Base-by-base conservation (phyloP, 2,797 vertebrate genomes). In the Gadopsis bispinosus region DNA sequence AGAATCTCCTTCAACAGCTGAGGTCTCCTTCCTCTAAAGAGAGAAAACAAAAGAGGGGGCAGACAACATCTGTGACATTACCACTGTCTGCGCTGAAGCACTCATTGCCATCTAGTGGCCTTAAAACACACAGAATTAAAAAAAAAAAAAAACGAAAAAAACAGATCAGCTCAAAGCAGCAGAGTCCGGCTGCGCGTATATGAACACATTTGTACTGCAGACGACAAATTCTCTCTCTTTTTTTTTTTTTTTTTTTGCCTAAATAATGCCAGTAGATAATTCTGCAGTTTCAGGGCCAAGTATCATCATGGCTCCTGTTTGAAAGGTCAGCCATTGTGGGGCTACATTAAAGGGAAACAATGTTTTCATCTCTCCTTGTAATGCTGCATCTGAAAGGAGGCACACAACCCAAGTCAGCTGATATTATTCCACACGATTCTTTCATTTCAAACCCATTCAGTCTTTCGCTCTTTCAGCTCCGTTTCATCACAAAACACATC, bases 1-100 rank as follows among this genome's bases (percentile, higher is more conserved):
- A 93, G 94, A 94, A 93, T 94, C 93, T 94, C 93, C 94, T 95
- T 93, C 90, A 95, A 91, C 95, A 96, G 95, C 95, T 96, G 95
- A 96, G 95, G 94, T 95, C 95, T 94, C 91, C 90, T 89, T 92
- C 89, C 88, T 94, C 92, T 93, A 94, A 94, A 91, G 93, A 79
- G 84, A 77, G 69, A 89, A 93, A 93, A 94, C 93, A 95, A 95
- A 94, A 90, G 91, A 93, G 89, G 89, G 93, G 93, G 88, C 93
- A 88, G 91, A 87, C 93, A 95, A 94, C 95, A 95, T 96, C 95
- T 96, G 95, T 95, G 95, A 93, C 89, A 90, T 91, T 88, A 91
- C 87, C 70, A 48, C 80, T 58, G 81, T 73, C 77, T 59, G 86
- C 88, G 74, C 83, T 19, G 76, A 72, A 70, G 81, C 81, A 47